Base-by-base conservation (phyloP, 2,113 vertebrate genomes). In the Protomyctophum bolini region DNA sequence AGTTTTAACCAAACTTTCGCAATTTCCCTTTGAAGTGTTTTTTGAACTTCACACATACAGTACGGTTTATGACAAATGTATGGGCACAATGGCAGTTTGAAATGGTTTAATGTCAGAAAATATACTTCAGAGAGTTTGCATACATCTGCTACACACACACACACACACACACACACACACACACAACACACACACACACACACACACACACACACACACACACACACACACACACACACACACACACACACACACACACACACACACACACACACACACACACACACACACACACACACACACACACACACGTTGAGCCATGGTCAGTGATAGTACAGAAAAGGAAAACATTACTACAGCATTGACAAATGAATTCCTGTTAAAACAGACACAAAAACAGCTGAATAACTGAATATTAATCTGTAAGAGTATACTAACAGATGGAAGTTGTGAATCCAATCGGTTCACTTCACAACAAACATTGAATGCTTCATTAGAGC, bases 401-500 rank as follows among this genome's bases (percentile, higher is more conserved):
- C 33, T 41, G 33, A 41, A 41, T 41, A 41, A 41, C 33, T 41
- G 33, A 41, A 41, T 41, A 41, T 41, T 41, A 41, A 69, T 64
- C 63, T 68, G 58, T 63, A 67, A 46, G 9, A 41, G 63, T 66
- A 63, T 76, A 66, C 68, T 52, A 73, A 73, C 48, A 62, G 47
- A 61, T 28, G 60, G 64, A 77, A 41, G 77, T 83, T 77, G 63
- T 73, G 61, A 83, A 69, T 83, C 76, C 75, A 73, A 41, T 41
- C 33, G 33, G 33, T 41, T 3, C 33, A 41, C 33, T 4, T 41
- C 5, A 41, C 5, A 21, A 41, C 33, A 41, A 41, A 41, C 33
- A 41, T 41, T 41, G 33, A 41, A 41, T 6, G 33, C 33, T 41
- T 41, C 33, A 41, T 6, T 41, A 6, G 33, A 41, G 33, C 33